Evolutionary conservation across 35 echinoderm and acorn worm genomes (phyloP), one percentile per base, ranked within the genome.

Genomic region (Ptychodera flava): DNA sequence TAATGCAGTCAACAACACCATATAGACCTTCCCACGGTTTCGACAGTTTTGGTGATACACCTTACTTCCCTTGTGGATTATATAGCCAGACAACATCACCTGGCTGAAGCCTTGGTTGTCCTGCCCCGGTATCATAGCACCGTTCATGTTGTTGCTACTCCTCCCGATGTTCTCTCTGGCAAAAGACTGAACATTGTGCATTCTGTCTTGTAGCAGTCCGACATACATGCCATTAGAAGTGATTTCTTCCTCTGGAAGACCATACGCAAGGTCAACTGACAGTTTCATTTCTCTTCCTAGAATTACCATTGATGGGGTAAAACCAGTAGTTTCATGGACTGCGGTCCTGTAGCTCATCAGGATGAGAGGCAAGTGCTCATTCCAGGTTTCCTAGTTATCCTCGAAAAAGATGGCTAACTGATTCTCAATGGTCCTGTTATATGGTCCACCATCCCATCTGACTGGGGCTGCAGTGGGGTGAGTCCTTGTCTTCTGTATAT

Each of bases 21-120:
- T 81, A 85, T 1, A 92, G 95, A 35, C 92, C 95, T 2, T 83
- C 45, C 89, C 95, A 93, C 22, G 37, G 87, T 6, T 52, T n/a
- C 76, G 91, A 87, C 38, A 93, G 81, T 80, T 97, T 97, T 16
- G 86, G 88, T 16, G 76, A 84, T 0, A 91, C 77, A 14, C 86
- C 91, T 28, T 38, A 91, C 64, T 89, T 93, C 29, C 81, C 89
- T 37, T 85, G 30, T 38, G 85, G 77, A 16, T 91, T 77, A 29
- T 86, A 87, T 33, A 93, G 32, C 89, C 91, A 93, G 28, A 97
- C 95, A 87, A 77, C 83, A 14, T 86, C 37, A 34, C 88, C 91
- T 28, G 78, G 85, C n/a, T 91, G 15, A 32, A 80, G 85, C 53
- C 31, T n/a, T 31, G 36, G 78, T 29, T n/a, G 32, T 28, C 33